A percentile compares a stretch with the other conserved stretches of the same genome.
Evolutionary conservation across 2,113 vertebrate species (phyloP).

Genomic region (Gulo gulo): DNA sequence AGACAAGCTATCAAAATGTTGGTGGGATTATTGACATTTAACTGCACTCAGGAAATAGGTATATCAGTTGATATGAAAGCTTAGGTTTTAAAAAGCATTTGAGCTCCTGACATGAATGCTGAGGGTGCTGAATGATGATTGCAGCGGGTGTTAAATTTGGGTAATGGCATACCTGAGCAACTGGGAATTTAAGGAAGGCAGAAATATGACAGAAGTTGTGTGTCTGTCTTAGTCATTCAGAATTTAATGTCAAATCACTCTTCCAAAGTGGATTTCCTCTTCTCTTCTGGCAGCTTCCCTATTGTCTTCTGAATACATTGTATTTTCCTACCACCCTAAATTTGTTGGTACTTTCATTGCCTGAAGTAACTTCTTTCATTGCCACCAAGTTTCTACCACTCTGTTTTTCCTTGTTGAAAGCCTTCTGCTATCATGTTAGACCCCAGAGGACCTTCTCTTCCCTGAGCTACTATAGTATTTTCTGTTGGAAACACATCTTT

Average conservation of each 20-base stretch:
- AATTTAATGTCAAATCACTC: background rate
- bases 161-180: background rate
- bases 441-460: background rate
- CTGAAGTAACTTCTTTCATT: background rate
- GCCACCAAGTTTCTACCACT: background rate
- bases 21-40: background rate
- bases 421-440: background rate
- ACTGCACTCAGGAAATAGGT: background rate
- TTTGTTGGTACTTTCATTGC: background rate
- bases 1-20: slow-evolving; percentile 65
- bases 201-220: background rate
- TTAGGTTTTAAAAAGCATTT: background rate
- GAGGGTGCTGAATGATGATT: background rate
- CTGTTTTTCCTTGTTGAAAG: background rate
- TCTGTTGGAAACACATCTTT: background rate
- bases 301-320: background rate
- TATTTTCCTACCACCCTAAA: background rate
- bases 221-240: background rate
- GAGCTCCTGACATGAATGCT: background rate
- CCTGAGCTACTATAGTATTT: background rate
- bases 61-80: background rate
- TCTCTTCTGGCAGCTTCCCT: background rate
- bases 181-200: background rate
- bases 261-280: background rate
- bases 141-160: background rate